Base-by-base conservation (phyloP, 2,113 vertebrate genomes). In the Trematocara variabile region DNA sequence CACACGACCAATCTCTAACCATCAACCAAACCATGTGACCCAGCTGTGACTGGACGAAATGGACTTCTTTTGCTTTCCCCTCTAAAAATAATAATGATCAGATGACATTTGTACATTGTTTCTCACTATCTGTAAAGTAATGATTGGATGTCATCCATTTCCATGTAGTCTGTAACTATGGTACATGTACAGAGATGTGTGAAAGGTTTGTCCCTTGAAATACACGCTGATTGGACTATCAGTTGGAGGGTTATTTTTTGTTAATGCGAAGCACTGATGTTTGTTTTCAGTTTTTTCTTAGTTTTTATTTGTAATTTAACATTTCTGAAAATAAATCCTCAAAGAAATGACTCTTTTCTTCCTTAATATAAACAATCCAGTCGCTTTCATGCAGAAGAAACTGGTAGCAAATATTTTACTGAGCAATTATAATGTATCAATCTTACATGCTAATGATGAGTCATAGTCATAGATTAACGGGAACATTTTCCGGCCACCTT, bases 221-320 rank as follows among this genome's bases (percentile, higher is more conserved):
- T 55, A 7, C 46, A 7, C 1, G 7, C 8, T 65, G 41, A 22
- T 55, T 34, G 41, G 30, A 48, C 41, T 33, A 5, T 79, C 44
- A 16, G 37, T 65, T 46, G 68, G 63, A 70, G 65, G 65, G 70
- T 22, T 6, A 10, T 83, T 2, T 11, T 82, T 77, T 82, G 11
- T 22, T 2, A 58, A 25, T 87, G 20, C 60, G 0, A 65, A 60
- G 60, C 54, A 10, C 16, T 13, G 10, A 77, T 50, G 30, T 86
- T 89, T 10, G 20, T 84, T 84, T 60, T 82, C 81, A 52, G 50
- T 88, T 73, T 3, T 91, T 30, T 90, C n/a, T 48, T 80, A 28
- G 53, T 86, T 77, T 87, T 81, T 85, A 65, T 86, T 93, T 92
- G 12, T 86, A 81, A 90, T 88, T 94, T 94, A 94, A 85, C 86